Evolutionary conservation across 1,140 invertebrate genomes (phyloP).

Genomic region (Hyles vespertilio): DNA sequence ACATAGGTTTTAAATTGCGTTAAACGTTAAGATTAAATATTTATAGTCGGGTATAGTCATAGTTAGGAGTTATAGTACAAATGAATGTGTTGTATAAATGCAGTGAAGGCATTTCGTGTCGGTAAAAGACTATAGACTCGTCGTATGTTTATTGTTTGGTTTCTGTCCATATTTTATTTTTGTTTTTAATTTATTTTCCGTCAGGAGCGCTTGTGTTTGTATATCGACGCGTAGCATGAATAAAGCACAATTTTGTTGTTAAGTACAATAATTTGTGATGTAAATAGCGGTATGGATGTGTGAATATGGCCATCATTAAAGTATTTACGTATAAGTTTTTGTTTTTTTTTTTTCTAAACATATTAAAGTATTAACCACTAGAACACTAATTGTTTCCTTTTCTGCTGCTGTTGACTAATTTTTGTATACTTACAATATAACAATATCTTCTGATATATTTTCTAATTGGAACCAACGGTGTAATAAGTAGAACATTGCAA

Average conservation of each 20-base stretch:
- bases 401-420: too few relatives aligned
- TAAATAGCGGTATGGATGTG: constrained; percentile 70
- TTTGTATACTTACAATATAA: too few relatives aligned
- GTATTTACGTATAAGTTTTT: constrained; percentile 59
- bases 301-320: constrained; percentile 73
- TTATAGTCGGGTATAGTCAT: constrained; percentile 12
- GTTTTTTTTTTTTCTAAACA: constrained; percentile 9
- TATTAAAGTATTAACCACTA: too few relatives aligned
- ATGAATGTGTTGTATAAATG: constrained; percentile 23
- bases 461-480: too few relatives aligned
- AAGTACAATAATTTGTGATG: constrained; percentile 64
- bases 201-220: constrained; percentile 43
- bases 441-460: too few relatives aligned
- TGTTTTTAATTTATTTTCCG: constrained; percentile 38
- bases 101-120: constrained; percentile 18
- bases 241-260: constrained; percentile 72
- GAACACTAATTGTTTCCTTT: too few relatives aligned
- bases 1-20: constrained; percentile 13
- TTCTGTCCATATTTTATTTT: constrained; percentile 45
- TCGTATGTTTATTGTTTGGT: constrained; percentile 38
- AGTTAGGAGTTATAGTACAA: constrained; percentile 7
- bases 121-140: constrained; percentile 37
- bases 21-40: constrained; percentile 11
- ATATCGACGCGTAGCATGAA: constrained; percentile 21
- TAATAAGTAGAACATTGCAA: too few relatives aligned